Evolutionary conservation across 2,888 invertebrate species (phyloP), one percentile per base, ranked within the genome.

Genomic region (Anoncus sp.): DNA sequence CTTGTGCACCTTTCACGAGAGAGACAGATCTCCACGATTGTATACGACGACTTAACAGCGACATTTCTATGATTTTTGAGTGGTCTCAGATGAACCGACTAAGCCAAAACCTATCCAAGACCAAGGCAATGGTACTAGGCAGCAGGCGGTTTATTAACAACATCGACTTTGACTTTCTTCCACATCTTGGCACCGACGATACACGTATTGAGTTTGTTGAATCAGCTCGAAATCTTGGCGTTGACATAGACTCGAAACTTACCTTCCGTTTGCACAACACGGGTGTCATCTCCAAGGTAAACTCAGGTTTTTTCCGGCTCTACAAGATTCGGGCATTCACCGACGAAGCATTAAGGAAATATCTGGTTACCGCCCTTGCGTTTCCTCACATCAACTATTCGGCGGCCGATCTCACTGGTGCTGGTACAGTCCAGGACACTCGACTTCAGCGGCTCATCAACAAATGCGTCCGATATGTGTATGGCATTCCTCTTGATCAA

Each of bases 171-270:
- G 31, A 31, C 7, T 31, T 7, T 7, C 31, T 31, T 3, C 31
- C 31, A 5, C 31, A 7, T 5, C 31, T 31, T 7, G 31, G 31
- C 3, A 31, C 3, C 7, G 7, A 7, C 31, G 31, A 7, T 31
- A 7, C 31, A 5, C 31, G 4, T 3, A 31, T 31, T 7, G 31
- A 31, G 31, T 31, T 31, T 31, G 31, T 31, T 31, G 31, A 31
- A 5, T 31, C 7, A 3, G 31, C 31, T 7, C 7, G 31, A 20
- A 62, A 75, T 12, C 63, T 70, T 20, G 70, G 63, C 3, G 63
- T 70, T 10, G 12, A 70, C 10, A 12, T 75, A 1, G 69, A 69
- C 45, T 16, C 20, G 10, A 75, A 60, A 27, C 53, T 75, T 2
- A 51, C 67, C 1, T 70, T 59, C 16, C 20, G 12, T 3, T 31